Percentiles rank a stretch among this genome's conserved stretches.
These are phyloP conservation scores for Clarias batrachus DNA, from an alignment of 2,113 vertebrate species.

Conservation along the genomic window DNA sequence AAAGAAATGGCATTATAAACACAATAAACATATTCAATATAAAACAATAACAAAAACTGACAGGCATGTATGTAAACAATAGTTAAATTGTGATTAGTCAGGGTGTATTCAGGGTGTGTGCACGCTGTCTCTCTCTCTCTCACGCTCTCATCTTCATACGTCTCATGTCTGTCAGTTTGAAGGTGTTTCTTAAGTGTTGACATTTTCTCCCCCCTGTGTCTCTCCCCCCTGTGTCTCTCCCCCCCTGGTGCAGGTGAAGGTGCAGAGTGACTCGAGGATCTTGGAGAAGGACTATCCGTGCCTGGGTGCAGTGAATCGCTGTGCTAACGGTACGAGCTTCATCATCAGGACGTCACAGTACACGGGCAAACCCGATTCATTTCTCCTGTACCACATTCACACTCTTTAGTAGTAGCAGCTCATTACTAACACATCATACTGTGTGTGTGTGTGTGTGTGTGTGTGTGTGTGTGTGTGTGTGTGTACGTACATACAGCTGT, in stretches of 20 bases:
- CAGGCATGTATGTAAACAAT: too few species aligned
- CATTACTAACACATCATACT: not conserved
- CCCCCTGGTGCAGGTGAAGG: constrained; percentile 62
- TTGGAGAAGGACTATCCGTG: constrained; percentile 77
- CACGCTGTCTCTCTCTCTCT: too few species aligned
- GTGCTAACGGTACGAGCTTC: constrained; percentile 69
- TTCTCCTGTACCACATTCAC: not conserved
- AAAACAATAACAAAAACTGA: too few species aligned
- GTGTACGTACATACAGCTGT: constrained; percentile 61
- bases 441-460: constrained; percentile 20
- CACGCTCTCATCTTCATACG: too few species aligned
- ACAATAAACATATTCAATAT: too few species aligned
- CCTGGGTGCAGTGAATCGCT: constrained; percentile 79
- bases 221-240: too few species aligned
- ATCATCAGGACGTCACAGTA: not conserved
- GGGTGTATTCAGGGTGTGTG: too few species aligned
- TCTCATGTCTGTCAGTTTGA: too few species aligned
- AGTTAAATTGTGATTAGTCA: too few species aligned
- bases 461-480: constrained; percentile 34
- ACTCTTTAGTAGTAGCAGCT: not conserved
- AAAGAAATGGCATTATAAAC: too few species aligned
- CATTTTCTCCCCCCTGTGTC: too few species aligned
- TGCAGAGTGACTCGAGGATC: constrained; percentile 62
- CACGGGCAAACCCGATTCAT: not conserved
- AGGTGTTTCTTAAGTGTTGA: too few species aligned